phyloP scores from a whole-genome alignment of 2,113 vertebrate species.

The Empidonax alnorum region DNA sequence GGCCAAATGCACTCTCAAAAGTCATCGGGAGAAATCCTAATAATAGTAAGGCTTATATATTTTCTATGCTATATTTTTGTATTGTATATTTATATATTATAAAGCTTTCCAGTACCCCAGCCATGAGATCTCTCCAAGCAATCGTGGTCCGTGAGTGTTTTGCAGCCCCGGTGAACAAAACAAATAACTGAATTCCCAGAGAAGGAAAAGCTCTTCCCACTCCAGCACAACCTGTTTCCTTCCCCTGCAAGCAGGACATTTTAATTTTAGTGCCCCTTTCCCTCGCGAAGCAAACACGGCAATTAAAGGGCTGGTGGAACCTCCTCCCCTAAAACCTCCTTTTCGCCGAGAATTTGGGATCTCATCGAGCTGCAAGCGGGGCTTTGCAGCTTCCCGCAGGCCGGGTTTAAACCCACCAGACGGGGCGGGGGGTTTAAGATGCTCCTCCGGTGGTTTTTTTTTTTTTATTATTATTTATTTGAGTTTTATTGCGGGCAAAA shows the following conservation, averaged over 20 bases:
- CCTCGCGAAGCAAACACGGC: fast-evolving
- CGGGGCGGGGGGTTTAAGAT: background rate
- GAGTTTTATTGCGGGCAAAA: background rate
- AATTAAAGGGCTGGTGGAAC: background rate
- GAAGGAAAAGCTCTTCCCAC: background rate
- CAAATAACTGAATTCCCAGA: background rate
- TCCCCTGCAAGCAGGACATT: fast-evolving
- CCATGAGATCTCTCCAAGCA: fast-evolving
- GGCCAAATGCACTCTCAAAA: background rate
- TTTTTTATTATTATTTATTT: background rate
- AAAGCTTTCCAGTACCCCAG: background rate
- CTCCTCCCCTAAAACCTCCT: background rate
- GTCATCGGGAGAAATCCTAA: fast-evolving
- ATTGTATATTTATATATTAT: no score
- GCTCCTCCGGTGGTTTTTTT: background rate
- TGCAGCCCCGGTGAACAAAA: background rate
- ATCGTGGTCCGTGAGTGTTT: fast-evolving
- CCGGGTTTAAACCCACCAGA: background rate
- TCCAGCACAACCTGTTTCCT: fast-evolving
- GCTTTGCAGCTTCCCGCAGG: background rate
- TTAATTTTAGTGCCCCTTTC: background rate
- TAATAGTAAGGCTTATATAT: fast-evolving
- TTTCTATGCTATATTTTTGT: no score
- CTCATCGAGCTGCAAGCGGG: background rate
- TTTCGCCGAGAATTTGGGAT: background rate